A percentile compares a stretch with the other conserved stretches of the same genome.
phyloP scores from a whole-genome alignment of 1,140 invertebrate species.

The Caenorhabditis elegans region DNA sequence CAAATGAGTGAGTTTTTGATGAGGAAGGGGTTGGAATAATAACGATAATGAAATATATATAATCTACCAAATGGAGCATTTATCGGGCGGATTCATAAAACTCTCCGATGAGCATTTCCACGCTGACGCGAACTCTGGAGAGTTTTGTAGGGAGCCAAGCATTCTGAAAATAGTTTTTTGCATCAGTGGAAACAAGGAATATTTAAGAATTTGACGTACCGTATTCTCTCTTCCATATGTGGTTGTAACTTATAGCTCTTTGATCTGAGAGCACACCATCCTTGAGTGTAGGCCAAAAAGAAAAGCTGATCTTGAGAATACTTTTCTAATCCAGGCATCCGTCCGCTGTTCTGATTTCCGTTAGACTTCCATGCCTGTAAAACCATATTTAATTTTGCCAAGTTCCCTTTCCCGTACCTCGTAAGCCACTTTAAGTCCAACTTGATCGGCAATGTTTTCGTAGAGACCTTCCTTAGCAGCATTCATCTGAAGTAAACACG shows the following conservation, averaged over 20 bases:
- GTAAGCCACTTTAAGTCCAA: conserved; percentile 36
- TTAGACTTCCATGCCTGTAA: conserved; percentile 24
- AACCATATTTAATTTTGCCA: not conserved
- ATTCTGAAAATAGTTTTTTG: conserved; percentile 16
- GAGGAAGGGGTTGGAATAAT: not conserved
- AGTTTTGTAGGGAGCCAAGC: conserved; percentile 32
- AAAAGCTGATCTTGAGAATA: conserved; percentile 37
- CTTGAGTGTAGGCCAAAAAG: conserved; percentile 40
- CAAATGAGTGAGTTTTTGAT: not conserved
- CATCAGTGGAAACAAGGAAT: not conserved
- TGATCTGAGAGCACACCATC: conserved; percentile 24
- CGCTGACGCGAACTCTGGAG: not conserved
- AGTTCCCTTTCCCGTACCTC: not conserved
- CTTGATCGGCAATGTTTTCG: conserved; percentile 40
- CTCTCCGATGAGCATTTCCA: not conserved
- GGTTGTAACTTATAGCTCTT: not conserved
- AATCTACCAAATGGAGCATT: conserved; percentile 26
- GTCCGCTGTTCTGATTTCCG: not conserved
- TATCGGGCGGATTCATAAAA: conserved; percentile 30
- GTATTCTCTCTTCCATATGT: conserved; percentile 21
- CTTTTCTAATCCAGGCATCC: conserved; percentile 20
- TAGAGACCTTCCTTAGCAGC: not conserved
- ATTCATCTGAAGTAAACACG: conserved; percentile 23
- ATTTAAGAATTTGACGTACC: not conserved
- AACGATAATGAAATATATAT: not conserved